Conservation (phyloP, 2,113 vertebrate species). For the Daphoenositta chrysoptera region DNA sequence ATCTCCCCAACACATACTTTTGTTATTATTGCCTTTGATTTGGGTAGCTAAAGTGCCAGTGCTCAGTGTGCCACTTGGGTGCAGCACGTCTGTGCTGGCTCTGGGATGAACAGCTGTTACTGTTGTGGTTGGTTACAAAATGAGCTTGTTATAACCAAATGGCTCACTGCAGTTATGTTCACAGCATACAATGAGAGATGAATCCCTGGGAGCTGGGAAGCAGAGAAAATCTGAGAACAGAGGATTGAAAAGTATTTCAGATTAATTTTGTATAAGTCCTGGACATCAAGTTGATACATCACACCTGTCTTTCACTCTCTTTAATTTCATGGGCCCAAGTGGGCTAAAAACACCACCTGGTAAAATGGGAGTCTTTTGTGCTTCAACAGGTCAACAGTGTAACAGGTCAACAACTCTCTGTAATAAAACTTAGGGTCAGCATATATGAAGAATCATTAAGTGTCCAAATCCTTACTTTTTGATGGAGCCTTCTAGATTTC, state of each 20-base stretch:
- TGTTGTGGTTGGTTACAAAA: conserved; percentile 9
- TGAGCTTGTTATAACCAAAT: conserved; percentile 26
- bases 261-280: background rate
- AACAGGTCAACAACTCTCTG: too few relatives aligned
- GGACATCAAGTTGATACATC: background rate
- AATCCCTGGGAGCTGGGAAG: background rate
- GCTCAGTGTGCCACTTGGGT: background rate
- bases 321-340: background rate
- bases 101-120: conserved; percentile 22
- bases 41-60: background rate
- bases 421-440: background rate
- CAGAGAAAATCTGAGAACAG: background rate
- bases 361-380: background rate
- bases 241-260: background rate
- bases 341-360: background rate
- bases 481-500: background rate
- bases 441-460: background rate
- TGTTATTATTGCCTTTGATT: conserved; percentile 15
- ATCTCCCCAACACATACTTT: background rate
- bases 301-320: background rate
- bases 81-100: background rate
- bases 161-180: background rate
- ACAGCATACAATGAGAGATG: background rate
- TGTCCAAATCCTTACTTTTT: background rate
- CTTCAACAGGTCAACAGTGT: background rate